Percentiles rank a stretch among this genome's conserved stretches.
These are phyloP conservation scores for Lontra canadensis DNA, from an alignment of 2,113 vertebrate species.

Conservation along the genomic window DNA sequence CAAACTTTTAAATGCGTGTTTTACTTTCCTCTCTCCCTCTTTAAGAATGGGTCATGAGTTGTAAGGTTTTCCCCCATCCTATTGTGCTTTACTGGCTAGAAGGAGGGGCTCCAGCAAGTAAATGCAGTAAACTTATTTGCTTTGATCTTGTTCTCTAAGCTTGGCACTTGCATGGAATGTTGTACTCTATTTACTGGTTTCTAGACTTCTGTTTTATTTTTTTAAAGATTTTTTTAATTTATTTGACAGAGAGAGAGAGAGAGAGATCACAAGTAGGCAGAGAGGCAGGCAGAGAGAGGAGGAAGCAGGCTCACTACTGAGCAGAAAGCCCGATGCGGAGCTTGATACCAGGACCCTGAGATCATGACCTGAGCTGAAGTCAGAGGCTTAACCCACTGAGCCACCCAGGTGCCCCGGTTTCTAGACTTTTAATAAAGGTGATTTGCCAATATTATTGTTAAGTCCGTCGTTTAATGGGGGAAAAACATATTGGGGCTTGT, in stretches of 20 bases:
- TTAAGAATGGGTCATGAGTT: background rate
- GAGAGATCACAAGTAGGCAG: too few relatives aligned
- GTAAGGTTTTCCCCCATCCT: background rate
- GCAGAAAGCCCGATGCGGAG: too few relatives aligned
- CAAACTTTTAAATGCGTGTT: background rate
- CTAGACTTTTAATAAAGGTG: background rate
- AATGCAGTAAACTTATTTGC: background rate
- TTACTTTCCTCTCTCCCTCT: background rate
- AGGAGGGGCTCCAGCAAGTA: background rate
- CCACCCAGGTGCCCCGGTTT: background rate
- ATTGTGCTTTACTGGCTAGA: background rate
- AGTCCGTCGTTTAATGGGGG: background rate
- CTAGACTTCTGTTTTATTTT: background rate
- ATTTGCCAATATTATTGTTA: background rate
- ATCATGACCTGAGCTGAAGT: too few relatives aligned
- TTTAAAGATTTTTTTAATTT: too few relatives aligned
- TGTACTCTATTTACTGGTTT: background rate
- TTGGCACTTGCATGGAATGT: background rate
- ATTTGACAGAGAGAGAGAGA: too few relatives aligned
- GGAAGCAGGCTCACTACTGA: too few relatives aligned
- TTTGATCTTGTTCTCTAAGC: background rate
- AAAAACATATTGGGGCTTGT: too few relatives aligned
- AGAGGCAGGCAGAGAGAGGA: too few relatives aligned
- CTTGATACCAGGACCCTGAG: too few relatives aligned
- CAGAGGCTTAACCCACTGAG: too few relatives aligned